phyloP scores from a whole-genome alignment of 2,797 vertebrate species.

The Anguilla pacifica region DNA sequence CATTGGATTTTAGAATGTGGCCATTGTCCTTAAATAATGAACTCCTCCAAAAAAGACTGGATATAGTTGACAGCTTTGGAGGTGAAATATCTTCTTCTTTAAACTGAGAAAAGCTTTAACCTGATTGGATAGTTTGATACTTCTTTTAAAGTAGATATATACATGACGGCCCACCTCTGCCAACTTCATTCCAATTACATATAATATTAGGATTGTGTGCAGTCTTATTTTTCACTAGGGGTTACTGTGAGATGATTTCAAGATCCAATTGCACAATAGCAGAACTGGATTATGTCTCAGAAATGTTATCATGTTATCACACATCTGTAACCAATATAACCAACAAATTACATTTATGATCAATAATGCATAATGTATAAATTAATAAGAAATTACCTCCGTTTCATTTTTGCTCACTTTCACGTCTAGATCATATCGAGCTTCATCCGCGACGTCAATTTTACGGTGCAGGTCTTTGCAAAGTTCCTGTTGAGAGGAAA shows the following conservation, averaged over 20 bases:
- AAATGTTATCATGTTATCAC: not conserved
- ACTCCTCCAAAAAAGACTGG: not conserved
- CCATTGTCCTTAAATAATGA: not conserved
- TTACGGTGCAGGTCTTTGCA: constrained; percentile 36
- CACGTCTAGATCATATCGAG: constrained; percentile 12
- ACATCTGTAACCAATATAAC: not conserved
- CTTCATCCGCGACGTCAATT: constrained; percentile 28
- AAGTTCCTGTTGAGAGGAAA: constrained; percentile 21
- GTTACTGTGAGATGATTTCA: not conserved
- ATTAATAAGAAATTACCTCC: constrained; percentile 2
- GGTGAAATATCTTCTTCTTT: not conserved
- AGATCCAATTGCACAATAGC: not conserved
- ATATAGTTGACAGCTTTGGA: not conserved
- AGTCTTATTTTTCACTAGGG: not conserved
- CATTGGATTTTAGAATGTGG: too few species aligned
- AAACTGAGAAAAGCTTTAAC: not conserved
- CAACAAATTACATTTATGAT: not conserved
- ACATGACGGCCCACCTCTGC: not conserved
- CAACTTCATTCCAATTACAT: not conserved
- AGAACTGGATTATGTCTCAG: not conserved
- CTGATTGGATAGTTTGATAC: not conserved
- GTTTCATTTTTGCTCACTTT: constrained; percentile 31
- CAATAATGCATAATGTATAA: not conserved
- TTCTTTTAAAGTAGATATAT: not conserved
- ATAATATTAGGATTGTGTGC: not conserved